phyloP scores from a whole-genome alignment of 2,797 vertebrate species.

The Brachyalestes nurse region DNA sequence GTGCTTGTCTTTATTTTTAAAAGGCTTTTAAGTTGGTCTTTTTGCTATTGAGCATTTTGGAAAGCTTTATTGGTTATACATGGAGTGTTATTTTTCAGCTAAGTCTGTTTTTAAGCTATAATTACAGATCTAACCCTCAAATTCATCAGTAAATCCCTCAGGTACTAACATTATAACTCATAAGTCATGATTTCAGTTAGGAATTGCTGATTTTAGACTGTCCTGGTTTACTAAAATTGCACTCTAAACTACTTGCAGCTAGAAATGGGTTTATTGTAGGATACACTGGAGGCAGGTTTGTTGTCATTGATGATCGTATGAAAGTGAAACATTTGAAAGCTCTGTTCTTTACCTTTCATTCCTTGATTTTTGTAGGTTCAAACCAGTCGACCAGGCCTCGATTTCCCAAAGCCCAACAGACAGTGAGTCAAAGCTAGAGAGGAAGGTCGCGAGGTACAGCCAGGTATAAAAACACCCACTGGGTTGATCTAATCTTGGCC shows the following conservation, averaged over 20 bases:
- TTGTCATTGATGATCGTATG: background rate
- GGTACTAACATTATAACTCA: no score
- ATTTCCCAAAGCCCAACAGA: slow-evolving; percentile 72
- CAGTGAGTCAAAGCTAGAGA: slow-evolving; percentile 81
- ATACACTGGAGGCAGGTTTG: background rate
- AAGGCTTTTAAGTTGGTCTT: no score
- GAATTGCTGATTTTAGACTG: no score
- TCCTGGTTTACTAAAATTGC: no score
- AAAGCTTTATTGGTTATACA: no score
- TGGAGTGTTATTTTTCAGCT: no score
- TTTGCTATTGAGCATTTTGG: no score
- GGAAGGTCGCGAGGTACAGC: slow-evolving; percentile 84
- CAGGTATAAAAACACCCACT: slow-evolving; percentile 74
- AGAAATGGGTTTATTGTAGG: background rate
- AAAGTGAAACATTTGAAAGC: background rate
- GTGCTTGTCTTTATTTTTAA: no score
- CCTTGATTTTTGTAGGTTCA: slow-evolving; percentile 74
- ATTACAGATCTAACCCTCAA: no score
- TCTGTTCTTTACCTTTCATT: slow-evolving; percentile 34
- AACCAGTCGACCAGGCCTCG: slow-evolving; percentile 79
- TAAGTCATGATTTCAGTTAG: no score
- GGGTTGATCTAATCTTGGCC: background rate
- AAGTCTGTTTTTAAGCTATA: no score
- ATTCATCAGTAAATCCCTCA: no score
- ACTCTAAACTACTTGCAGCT: background rate